phyloP scores from a whole-genome alignment of 23 tunicate species.

The Phallusia fumigata region DNA sequence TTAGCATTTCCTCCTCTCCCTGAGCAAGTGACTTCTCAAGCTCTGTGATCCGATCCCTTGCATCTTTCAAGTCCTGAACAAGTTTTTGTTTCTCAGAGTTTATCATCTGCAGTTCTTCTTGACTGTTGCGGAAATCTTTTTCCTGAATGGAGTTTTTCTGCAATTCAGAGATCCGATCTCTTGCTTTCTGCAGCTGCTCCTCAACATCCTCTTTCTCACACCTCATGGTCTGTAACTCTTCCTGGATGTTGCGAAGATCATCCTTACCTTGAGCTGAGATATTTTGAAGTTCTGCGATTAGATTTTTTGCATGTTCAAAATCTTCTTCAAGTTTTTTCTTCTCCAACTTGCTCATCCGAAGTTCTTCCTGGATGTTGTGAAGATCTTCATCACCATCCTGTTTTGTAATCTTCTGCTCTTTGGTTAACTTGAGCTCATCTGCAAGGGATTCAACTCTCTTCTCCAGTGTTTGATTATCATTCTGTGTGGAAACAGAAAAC shows the following conservation, averaged over 20 bases:
- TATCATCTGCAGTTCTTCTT: background rate
- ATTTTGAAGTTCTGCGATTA: no score
- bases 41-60: background rate
- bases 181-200: no score
- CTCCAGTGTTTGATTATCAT: background rate
- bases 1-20: background rate
- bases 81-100: background rate
- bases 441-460: background rate
- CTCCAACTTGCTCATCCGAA: background rate
- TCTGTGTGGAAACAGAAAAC: background rate
- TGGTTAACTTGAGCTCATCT: background rate
- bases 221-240: no score
- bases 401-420: background rate
- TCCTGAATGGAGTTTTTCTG: background rate
- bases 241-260: no score
- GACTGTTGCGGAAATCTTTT: background rate
- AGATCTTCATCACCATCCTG: background rate
- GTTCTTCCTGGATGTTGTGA: background rate
- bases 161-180: background rate
- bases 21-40: background rate
- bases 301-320: no score
- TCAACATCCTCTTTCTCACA: no score
- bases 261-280: no score
- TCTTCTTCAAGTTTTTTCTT: no score
- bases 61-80: background rate